phyloP scores from a whole-genome alignment of 2,888 invertebrate species.

The Brachyopa scutellaris region DNA sequence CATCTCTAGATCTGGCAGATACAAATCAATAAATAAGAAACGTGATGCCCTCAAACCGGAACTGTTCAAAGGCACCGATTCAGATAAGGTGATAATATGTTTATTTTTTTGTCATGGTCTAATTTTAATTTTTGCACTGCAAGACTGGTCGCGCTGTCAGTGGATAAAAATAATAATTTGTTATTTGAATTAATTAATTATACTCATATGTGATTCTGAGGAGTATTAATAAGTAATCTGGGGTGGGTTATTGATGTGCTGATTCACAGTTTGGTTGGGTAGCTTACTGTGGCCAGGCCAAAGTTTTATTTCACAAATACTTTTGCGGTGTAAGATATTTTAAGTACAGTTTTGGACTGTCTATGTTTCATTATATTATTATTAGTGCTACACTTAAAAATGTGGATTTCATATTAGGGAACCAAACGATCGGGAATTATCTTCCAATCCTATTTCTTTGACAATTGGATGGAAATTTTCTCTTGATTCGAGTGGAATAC shows the following conservation, averaged over 20 bases:
- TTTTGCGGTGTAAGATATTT: too few species aligned
- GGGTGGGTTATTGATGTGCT: conserved; percentile 52
- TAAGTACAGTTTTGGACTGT: too few species aligned
- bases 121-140: background rate
- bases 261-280: conserved; percentile 9
- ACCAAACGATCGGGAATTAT: too few species aligned
- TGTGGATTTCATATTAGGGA: too few species aligned
- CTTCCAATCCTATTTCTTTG: too few species aligned
- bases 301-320: background rate
- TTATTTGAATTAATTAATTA: conserved; percentile 38
- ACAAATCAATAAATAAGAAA: conserved; percentile 84
- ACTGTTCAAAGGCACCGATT: conserved; percentile 81
- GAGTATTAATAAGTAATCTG: too few species aligned
- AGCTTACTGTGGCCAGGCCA: background rate
- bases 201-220: conserved; percentile 1
- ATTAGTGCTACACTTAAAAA: too few species aligned
- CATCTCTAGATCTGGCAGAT: conserved; percentile 85
- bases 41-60: conserved; percentile 83
- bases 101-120: background rate
- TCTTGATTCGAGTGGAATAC: too few species aligned
- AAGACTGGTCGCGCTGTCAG: conserved; percentile 4
- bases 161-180: conserved; percentile 32
- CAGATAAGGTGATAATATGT: conserved; percentile 63
- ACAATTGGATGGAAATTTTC: too few species aligned
- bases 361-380: too few species aligned